A percentile compares a stretch with the other conserved stretches of the same genome.
Evolutionary conservation across 2,797 vertebrate species (phyloP).

Genomic region (Perodicticus potto): DNA sequence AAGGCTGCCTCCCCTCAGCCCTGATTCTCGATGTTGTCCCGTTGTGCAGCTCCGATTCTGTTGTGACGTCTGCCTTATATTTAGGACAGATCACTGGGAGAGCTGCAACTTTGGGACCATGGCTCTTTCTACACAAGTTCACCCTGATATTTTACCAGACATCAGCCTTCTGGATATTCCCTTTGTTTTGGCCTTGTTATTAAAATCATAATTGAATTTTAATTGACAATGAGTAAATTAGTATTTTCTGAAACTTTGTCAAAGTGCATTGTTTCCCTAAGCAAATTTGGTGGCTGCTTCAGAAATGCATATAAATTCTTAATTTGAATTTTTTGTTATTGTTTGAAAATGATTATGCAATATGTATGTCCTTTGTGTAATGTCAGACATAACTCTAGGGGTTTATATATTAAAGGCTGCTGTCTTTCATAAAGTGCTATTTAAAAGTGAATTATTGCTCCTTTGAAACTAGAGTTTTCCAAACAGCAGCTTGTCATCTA

Average conservation of each 20-base stretch:
- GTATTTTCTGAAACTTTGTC: conserved; percentile 66
- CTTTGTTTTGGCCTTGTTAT: conserved; percentile 36
- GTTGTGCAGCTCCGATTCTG: neutral
- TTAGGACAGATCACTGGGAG: neutral
- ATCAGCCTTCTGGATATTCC: neutral
- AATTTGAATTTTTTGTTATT: conserved; percentile 56
- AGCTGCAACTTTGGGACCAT: neutral
- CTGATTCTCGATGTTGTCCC: accelerated
- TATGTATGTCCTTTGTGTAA: conserved; percentile 53
- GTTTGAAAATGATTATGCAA: conserved; percentile 47
- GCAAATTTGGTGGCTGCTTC: conserved; percentile 10
- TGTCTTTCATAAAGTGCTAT: conserved; percentile 60
- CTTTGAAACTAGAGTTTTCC: conserved; percentile 46
- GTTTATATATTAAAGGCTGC: conserved; percentile 49
- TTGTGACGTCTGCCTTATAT: accelerated
- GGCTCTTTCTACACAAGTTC: neutral
- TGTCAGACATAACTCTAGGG: conserved; percentile 41
- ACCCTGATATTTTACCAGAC: neutral
- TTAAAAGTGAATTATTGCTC: conserved; percentile 69
- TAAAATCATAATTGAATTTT: conserved; percentile 37
- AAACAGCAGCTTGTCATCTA: neutral
- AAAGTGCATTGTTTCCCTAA: conserved; percentile 22
- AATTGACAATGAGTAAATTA: conserved; percentile 61
- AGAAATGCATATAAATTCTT: conserved; percentile 59
- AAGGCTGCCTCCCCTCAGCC: neutral